Conservation (phyloP, 2,888 invertebrate genomes). For the Drosophila infuscata region DNA sequence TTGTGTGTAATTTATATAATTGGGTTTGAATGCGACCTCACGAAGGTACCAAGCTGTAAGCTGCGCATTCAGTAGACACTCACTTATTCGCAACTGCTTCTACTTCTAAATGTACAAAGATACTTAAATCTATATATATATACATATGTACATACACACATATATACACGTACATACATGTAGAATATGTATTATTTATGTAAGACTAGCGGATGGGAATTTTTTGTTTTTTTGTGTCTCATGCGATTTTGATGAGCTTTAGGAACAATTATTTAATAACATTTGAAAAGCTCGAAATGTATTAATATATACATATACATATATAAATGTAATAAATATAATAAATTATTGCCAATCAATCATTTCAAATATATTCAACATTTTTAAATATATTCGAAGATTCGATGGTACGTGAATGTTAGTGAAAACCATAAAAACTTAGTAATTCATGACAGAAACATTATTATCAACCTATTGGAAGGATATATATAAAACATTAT, state of each 20-base stretch:
- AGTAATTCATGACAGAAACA: neutral
- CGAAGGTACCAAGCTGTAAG: constrained; percentile 31
- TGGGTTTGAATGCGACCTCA: constrained; percentile 22
- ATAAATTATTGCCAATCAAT: too few relatives aligned
- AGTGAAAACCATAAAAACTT: neutral
- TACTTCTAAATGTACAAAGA: neutral
- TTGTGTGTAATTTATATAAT: constrained; percentile 41
- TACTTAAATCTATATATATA: neutral
- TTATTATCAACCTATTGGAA: neutral
- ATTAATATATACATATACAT: neutral
- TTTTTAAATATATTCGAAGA: neutral
- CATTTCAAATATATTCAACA: too few relatives aligned
- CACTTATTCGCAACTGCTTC: constrained; percentile 8
- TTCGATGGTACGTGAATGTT: neutral
- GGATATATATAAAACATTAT: too few relatives aligned
- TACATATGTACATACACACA: neutral
- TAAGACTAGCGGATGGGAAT: neutral
- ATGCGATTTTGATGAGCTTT: neutral
- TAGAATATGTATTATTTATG: neutral
- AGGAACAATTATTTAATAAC: neutral
- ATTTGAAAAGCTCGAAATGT: neutral
- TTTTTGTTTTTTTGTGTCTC: neutral
- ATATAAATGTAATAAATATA: neutral
- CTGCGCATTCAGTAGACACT: constrained; percentile 2
- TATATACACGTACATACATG: neutral